phyloP scores from a whole-genome alignment of 1,140 invertebrate species.

The Panagrolaimus sp. region DNA sequence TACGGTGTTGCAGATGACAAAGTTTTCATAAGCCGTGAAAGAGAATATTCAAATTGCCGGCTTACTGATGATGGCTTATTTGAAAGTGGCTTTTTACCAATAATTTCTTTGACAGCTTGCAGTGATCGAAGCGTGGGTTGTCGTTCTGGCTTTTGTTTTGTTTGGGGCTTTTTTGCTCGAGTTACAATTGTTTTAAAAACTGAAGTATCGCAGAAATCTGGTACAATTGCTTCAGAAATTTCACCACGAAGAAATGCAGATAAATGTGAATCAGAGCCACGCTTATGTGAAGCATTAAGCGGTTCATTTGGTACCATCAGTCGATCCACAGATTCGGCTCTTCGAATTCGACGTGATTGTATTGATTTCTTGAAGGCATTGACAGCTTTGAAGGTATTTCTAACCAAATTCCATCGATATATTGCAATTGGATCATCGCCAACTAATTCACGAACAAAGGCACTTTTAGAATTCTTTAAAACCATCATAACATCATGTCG shows the following conservation, averaged over 20 bases:
- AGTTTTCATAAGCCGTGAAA: constrained; percentile 84
- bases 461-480: constrained; percentile 81
- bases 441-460: constrained; percentile 84
- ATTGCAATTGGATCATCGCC: constrained; percentile 88
- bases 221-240: constrained; percentile 38
- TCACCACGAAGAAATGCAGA: constrained; percentile 54
- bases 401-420: constrained; percentile 84
- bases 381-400: constrained; percentile 81
- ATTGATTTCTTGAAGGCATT: constrained; percentile 75
- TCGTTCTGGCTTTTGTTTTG: constrained; percentile 40
- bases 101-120: constrained; percentile 64
- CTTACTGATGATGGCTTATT: constrained; percentile 82
- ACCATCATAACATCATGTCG: constrained; percentile 84
- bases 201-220: constrained; percentile 57
- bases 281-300: constrained; percentile 19
- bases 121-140: constrained; percentile 56
- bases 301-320: constrained; percentile 27
- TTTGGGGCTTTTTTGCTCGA: constrained; percentile 39
- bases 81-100: constrained; percentile 44
- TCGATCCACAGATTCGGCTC: constrained; percentile 46
- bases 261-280: constrained; percentile 53
- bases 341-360: constrained; percentile 61
- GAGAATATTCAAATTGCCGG: constrained; percentile 84
- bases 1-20: constrained; percentile 89
- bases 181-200: constrained; percentile 55